phyloP scores from a whole-genome alignment of 2,888 invertebrate species.

The Thecophora atra region DNA sequence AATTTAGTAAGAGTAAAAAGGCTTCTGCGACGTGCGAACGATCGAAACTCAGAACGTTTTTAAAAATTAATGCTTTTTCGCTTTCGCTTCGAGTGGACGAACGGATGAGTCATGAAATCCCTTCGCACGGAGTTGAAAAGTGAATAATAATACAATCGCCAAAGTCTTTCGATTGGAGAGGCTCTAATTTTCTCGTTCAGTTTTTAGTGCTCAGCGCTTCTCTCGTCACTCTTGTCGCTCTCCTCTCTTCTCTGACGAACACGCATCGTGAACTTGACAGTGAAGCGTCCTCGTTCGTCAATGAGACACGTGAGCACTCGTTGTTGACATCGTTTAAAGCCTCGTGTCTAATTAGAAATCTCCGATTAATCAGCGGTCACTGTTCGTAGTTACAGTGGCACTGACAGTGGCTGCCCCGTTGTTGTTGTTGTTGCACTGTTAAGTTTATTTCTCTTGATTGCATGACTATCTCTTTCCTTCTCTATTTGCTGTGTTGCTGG shows the following conservation, averaged over 20 bases:
- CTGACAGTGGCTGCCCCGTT: neutral
- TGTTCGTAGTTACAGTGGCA: neutral
- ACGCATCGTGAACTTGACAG: slow-evolving; percentile 1
- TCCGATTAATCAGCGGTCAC: slow-evolving; percentile 27
- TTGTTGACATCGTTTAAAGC: slow-evolving; percentile 23
- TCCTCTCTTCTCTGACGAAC: neutral
- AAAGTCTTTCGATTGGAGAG: neutral
- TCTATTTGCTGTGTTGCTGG: neutral
- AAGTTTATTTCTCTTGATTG: neutral
- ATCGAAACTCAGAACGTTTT: no score
- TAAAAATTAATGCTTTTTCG: no score
- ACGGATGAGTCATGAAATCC: slow-evolving; percentile 14
- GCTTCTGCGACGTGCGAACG: no score
- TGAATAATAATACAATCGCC: slow-evolving; percentile 3
- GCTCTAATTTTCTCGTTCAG: neutral
- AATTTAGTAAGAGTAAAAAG: no score
- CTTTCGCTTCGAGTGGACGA: neutral
- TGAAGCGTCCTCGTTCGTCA: slow-evolving; percentile 2
- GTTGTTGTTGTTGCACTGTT: neutral
- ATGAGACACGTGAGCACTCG: slow-evolving; percentile 12
- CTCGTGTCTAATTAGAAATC: slow-evolving; percentile 31
- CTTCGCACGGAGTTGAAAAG: no score
- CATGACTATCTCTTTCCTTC: neutral
- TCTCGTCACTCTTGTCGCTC: neutral
- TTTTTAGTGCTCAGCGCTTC: neutral